These are phyloP conservation scores for Goniozus legneri DNA, from an alignment of 1,140 invertebrate species.

Conservation along the genomic window DNA sequence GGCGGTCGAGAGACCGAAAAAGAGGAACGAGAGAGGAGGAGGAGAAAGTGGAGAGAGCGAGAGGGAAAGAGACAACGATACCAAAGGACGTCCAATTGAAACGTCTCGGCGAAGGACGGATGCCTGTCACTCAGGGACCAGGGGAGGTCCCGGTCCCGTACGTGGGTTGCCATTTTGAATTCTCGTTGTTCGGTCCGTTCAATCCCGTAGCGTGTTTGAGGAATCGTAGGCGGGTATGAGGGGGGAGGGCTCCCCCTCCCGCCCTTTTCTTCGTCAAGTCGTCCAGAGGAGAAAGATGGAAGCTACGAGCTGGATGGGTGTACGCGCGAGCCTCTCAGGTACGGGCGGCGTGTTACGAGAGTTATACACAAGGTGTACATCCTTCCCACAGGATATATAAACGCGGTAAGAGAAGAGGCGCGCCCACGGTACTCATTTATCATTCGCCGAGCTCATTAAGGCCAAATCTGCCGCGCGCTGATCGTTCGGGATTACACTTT, in stretches of 20 bases:
- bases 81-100: slow-evolving; percentile 39
- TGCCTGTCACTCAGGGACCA: slow-evolving; percentile 44
- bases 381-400: slow-evolving; percentile 37
- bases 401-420: slow-evolving; percentile 34
- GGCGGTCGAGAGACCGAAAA: too few species aligned
- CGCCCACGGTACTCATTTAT: slow-evolving; percentile 48
- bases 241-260: too few species aligned
- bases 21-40: too few species aligned
- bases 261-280: too few species aligned
- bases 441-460: slow-evolving; percentile 50
- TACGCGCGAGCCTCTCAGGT: too few species aligned
- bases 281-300: slow-evolving; percentile 34
- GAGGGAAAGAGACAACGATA: too few species aligned
- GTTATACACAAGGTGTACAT: slow-evolving; percentile 36
- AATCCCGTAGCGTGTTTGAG: slow-evolving; percentile 45
- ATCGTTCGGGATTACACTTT: slow-evolving; percentile 48
- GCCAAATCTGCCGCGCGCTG: slow-evolving; percentile 47
- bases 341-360: slow-evolving; percentile 27
- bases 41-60: too few species aligned
- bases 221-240: slow-evolving; percentile 54
- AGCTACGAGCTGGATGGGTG: slow-evolving; percentile 30
- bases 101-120: slow-evolving; percentile 37
- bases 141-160: slow-evolving; percentile 13
- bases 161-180: slow-evolving; percentile 51
- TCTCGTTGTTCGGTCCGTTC: slow-evolving; percentile 28